These are phyloP conservation scores for Lymantria dispar DNA, from an alignment of 2,888 invertebrate species.

Conservation along the genomic window DNA sequence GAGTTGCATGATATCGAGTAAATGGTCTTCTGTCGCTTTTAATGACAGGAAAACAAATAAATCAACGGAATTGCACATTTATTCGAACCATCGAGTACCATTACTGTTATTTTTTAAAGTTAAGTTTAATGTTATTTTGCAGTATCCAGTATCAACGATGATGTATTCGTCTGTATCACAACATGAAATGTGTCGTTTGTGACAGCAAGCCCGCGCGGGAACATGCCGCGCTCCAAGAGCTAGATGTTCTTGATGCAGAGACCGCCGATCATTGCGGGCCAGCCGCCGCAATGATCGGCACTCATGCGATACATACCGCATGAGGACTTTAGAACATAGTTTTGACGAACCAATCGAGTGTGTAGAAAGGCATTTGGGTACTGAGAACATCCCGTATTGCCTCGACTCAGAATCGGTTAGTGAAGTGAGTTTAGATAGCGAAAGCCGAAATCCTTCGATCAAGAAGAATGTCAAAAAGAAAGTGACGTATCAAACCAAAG, in stretches of 20 bases:
- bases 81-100: slow-evolving; percentile 9
- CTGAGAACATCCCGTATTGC: slow-evolving; percentile 49
- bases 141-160: slow-evolving; percentile 81
- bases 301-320: slow-evolving; percentile 51
- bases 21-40: slow-evolving; percentile 18
- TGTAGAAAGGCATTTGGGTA: slow-evolving; percentile 54
- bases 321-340: slow-evolving; percentile 55
- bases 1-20: slow-evolving; percentile 24
- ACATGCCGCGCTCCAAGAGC: slow-evolving; percentile 59
- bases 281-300: slow-evolving; percentile 47
- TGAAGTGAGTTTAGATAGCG: slow-evolving; percentile 71
- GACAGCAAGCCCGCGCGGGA: slow-evolving; percentile 82
- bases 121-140: slow-evolving; percentile 36
- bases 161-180: slow-evolving; percentile 85
- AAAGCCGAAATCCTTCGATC: slow-evolving; percentile 65
- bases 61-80: slow-evolving; percentile 13
- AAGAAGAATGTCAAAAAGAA: slow-evolving; percentile 58
- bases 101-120: slow-evolving; percentile 3
- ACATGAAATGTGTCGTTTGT: slow-evolving; percentile 86
- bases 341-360: slow-evolving; percentile 64
- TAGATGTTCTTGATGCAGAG: slow-evolving; percentile 72
- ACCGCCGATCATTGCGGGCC: slow-evolving; percentile 58
- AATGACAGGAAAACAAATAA: slow-evolving; percentile 18
- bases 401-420: slow-evolving; percentile 68
- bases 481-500: slow-evolving; percentile 72